Percentiles rank a stretch among this genome's conserved stretches.
Evolutionary conservation across 1,140 invertebrate genomes (phyloP).

Genomic region (Yoshiicerus persimilis): DNA sequence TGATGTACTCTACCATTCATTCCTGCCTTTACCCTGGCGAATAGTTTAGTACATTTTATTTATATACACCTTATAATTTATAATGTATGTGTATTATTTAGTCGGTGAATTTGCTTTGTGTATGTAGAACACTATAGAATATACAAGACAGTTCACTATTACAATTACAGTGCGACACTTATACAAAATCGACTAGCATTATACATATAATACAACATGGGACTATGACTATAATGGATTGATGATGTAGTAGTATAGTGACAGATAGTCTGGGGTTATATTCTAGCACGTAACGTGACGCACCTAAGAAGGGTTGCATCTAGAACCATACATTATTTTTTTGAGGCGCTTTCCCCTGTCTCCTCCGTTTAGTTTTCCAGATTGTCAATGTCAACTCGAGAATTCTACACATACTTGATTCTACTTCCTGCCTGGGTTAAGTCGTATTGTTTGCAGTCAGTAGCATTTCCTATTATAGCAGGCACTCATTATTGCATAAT

Average conservation of each 20-base stretch:
- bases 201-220: no score
- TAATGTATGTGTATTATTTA: neutral
- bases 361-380: neutral
- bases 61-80: neutral
- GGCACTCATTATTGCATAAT: neutral
- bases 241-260: neutral
- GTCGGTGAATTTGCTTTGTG: neutral
- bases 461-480: neutral
- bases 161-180: no score
- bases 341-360: neutral
- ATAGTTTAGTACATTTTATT: neutral
- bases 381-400: neutral
- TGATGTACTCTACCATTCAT: no score
- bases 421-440: neutral
- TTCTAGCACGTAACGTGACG: neutral
- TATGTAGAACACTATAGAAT: neutral
- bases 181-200: no score
- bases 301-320: neutral
- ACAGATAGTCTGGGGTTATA: neutral
- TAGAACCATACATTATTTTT: neutral
- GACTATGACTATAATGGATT: no score
- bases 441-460: neutral
- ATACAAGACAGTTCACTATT: no score
- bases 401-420: neutral
- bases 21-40: no score